Evolutionary conservation across 2,113 vertebrate genomes (phyloP), one percentile per base, ranked within the genome.

Genomic region (Mormoops blainvillei): DNA sequence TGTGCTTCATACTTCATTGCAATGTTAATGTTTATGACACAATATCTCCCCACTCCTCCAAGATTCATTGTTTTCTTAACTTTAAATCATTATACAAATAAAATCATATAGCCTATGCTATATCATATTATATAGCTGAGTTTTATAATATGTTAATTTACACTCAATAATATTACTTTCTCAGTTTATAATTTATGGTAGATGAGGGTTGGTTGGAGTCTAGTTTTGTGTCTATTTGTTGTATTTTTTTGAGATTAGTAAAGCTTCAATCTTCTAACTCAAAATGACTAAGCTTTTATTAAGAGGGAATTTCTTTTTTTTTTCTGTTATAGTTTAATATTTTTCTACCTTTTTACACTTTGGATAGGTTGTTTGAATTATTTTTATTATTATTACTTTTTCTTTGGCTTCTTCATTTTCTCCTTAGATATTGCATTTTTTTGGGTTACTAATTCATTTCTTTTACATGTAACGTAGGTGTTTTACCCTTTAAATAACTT

Each of bases 71-170:
- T 68, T n/a, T 48, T 22, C 33, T 78, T 82, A 45, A 2, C 68
- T 78, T 87, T 83, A n/a, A 84, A 68, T 95, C 50, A 92, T 70
- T 88, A 73, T 94, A n/a, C 33, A 81, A 87, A 28, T 83, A 36
- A 56, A 36, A 82, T 26, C 22, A 16, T n/a, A 5, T 38, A 48
- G 24, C 81, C 12, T 78, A 9, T 87, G 0, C 61, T 52, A 31
- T 52, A 58, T 74, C 26, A 54, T 77, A 3, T 58, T 56, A 41
- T 41, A n/a, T 65, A 91, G 61, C 52, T 83, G 67, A 52, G 11
- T 43, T 89, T 91, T 86, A 45, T 48, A 48, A 52, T 45, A 24
- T 63, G 43, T 84, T 83, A 56, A 68, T 48, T 93, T 38, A 61
- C 2, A 77, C 20, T 78, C n/a, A 26, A 1, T 73, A 70, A 63